These are phyloP conservation scores for Procavia capensis DNA, from an alignment of 2,113 vertebrate species.

Conservation along the genomic window DNA sequence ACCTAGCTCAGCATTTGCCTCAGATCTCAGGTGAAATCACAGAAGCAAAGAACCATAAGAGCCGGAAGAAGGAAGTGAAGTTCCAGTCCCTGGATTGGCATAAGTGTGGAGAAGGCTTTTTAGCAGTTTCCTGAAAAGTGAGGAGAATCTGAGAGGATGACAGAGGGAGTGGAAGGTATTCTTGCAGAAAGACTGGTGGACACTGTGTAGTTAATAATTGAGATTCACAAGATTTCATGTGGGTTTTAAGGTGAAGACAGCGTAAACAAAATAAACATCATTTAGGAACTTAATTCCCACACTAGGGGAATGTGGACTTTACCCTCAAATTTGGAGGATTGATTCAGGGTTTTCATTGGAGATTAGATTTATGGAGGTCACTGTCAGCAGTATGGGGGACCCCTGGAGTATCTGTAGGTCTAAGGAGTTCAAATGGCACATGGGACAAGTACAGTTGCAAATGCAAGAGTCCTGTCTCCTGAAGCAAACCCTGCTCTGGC, in stretches of 20 bases:
- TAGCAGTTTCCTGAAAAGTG: background rate
- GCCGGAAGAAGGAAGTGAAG: background rate
- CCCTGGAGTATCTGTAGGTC: background rate
- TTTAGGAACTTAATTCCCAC: background rate
- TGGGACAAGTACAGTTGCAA: background rate
- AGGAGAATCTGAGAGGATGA: background rate
- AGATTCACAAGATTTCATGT: background rate
- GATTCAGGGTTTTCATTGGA: background rate
- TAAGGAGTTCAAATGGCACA: background rate
- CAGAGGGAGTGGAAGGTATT: background rate
- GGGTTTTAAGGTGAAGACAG: too few relatives aligned
- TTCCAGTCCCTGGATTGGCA: background rate
- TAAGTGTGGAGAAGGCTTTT: background rate
- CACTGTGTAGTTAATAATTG: background rate
- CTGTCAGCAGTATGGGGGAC: background rate
- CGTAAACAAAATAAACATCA: background rate
- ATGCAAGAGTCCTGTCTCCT: background rate
- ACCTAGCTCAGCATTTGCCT: background rate
- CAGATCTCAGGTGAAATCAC: background rate
- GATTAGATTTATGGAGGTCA: background rate
- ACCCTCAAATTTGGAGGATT: background rate
- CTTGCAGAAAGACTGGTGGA: background rate
- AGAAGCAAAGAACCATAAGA: background rate
- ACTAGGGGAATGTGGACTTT: background rate
- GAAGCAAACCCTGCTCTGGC: background rate